Evolutionary conservation across 2,888 invertebrate genomes (phyloP), one percentile per base, ranked within the genome.

Genomic region (Synergus umbraculus): DNA sequence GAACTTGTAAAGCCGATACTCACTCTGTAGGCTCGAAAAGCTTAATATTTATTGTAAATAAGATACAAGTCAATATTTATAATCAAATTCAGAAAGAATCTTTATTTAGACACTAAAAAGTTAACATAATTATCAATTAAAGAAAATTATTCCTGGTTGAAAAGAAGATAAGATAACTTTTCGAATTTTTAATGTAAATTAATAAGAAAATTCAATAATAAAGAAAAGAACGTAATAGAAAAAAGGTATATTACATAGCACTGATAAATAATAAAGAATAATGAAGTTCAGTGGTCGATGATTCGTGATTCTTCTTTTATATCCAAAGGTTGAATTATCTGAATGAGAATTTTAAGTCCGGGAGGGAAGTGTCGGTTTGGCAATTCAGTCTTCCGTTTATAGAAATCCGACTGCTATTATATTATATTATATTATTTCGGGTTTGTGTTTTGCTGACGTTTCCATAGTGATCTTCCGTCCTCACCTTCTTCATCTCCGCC

Each of bases 401-500:
- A 79, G 67, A 76, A 78, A 69, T 79, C 64, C 54, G 76, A 73
- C 77, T 41, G 73, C 46, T 37, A 22, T n/a, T 29, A 60, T 44
- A 46, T 80, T 63, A 65, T 54, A 54, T 49, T 69, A 49, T 69
- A 46, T 43, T 22, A 64, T 67, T 73, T 69, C 9, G 49, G 15
- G 37, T 54, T 73, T 73, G 22, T n/a, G 43, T 12, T 18, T 12
- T 22, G 83, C 82, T 82, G 83, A 81, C 77, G 83, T 85, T 84
- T 83, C 82, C 82, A 83, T 84, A 83, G 85, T 82, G 83, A 83
- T 86, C 84, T 83, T 82, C 83, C 82, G 80, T 85, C 82, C 84
- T 84, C 82, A 81, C 82, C 86, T 81, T 85, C 85, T 87, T 85
- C 83, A 86, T 89, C 90, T 88, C 90, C 91, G 90, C 91, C 91